Base-by-base conservation (phyloP, 2,797 vertebrate genomes). In the Girardinus metallicus region DNA sequence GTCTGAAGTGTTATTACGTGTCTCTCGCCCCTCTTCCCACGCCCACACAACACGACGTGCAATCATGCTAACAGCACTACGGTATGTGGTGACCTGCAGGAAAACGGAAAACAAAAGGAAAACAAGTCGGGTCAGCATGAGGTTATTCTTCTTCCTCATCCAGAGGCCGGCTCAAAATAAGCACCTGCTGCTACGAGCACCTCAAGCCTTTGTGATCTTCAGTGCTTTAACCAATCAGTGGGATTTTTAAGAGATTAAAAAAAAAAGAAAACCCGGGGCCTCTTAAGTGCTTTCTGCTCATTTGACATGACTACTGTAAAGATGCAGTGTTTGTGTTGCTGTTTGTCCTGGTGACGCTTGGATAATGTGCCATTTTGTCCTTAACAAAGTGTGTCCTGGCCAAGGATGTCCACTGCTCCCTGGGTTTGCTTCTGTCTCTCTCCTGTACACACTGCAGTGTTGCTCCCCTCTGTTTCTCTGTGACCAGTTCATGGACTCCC, bases 391-490 rank as follows among this genome's bases (percentile, higher is more conserved):
- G 91, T 94, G 94, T 95, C 91, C 94, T 93, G 94, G 93, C 95
- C 94, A 93, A 95, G 95, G 96, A 92, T 95, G 95, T 95, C 92
- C 92, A 94, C 88, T 94, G 94, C 93, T 95, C 93, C 91, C 94
- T 94, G 81, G 74, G 93, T 95, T 95, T 77, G 78, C 88, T 93
- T 93, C 93, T 91, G 93, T 91, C 90, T 94, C 90, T 93, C 91
- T 94, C 91, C 92, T 94, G 91, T 89, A 86, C 92, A 91, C 90
- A 90, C 92, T 88, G 86, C 88, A 91, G 88, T 91, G 92, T 91
- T 91, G 91, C 85, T 94, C 91, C 94, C 93, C 94, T 81, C 93
- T 80, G 92, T 95, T 94, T 87, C 78, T 94, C 90, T 92, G 91
- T 93, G 92, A 95, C 90, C 91, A 90, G 91, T 93, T 94, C 68